Evolutionary conservation across 2,888 invertebrate genomes (phyloP).

Genomic region (Caenorhabditis sinica): DNA sequence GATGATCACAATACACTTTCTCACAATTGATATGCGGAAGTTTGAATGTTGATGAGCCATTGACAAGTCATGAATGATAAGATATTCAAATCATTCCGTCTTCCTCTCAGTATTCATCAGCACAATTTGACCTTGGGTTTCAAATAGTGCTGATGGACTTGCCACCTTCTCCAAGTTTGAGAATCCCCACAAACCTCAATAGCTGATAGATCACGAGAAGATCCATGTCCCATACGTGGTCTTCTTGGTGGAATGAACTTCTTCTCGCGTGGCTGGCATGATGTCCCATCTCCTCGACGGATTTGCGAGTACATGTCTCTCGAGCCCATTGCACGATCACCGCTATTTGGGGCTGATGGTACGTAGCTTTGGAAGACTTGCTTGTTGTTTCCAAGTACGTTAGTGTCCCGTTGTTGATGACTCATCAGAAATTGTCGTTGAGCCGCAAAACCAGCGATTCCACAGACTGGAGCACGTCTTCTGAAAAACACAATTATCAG

Average conservation of each 20-base stretch:
- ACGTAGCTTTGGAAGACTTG: conserved; percentile 29
- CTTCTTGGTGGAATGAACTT: conserved; percentile 41
- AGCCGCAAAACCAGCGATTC: conserved; percentile 34
- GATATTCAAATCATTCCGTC: conserved; percentile 5
- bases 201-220: conserved; percentile 48
- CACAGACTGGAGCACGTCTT: conserved; percentile 55
- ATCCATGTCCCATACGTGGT: conserved; percentile 34
- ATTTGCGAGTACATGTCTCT: conserved; percentile 49
- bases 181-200: conserved; percentile 43
- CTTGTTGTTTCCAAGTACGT: conserved; percentile 27
- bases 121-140: too few species aligned
- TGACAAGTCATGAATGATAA: conserved; percentile 5
- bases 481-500: too few species aligned
- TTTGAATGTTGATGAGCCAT: conserved; percentile 1
- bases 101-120: background rate
- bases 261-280: conserved; percentile 30
- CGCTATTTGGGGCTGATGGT: conserved; percentile 2
- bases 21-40: conserved; percentile 28
- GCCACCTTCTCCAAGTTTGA: too few species aligned
- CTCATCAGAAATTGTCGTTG: conserved; percentile 43
- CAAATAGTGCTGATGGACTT: too few species aligned
- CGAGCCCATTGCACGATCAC: background rate
- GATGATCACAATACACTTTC: conserved; percentile 12
- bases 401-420: conserved; percentile 19
- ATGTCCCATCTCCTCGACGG: conserved; percentile 20